phyloP scores from a whole-genome alignment of 37 sponge, comb jelly and placozoan genomes.

The Tethya wilhelma region DNA sequence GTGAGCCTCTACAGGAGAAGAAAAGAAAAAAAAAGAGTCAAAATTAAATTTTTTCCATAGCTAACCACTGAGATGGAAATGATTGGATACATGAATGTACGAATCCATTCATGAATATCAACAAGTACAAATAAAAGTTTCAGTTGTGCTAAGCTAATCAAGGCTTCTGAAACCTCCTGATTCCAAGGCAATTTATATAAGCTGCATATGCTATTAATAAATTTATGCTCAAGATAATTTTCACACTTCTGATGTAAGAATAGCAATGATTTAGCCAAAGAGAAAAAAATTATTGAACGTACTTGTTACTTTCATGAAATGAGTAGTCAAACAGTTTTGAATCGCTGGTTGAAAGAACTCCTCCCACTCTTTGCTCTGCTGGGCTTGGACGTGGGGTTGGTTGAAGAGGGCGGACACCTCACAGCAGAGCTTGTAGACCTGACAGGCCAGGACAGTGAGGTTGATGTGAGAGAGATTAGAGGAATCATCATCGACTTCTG shows the following conservation, averaged over 20 bases:
- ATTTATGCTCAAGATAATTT: too few relatives aligned
- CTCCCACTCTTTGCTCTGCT: constrained; percentile 51
- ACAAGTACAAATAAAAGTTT: too few relatives aligned
- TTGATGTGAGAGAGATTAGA: too few relatives aligned
- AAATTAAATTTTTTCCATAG: neutral
- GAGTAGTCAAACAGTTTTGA: constrained; percentile 23
- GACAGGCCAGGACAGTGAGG: constrained; percentile 24
- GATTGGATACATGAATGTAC: too few relatives aligned
- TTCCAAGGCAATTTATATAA: too few relatives aligned
- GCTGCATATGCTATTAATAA: too few relatives aligned
- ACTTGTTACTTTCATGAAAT: constrained; percentile 29
- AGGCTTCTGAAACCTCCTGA: too few relatives aligned
- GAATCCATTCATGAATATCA: too few relatives aligned
- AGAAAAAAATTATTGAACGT: constrained; percentile 1
- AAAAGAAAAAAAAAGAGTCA: neutral
- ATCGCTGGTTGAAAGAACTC: constrained; percentile 72
- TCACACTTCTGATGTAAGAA: too few relatives aligned
- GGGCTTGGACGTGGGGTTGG: neutral
- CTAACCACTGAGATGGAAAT: neutral
- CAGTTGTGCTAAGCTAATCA: too few relatives aligned
- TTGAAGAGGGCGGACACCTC: constrained; percentile 16
- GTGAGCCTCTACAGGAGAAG: neutral
- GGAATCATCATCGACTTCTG: neutral
- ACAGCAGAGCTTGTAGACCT: constrained; percentile 6
- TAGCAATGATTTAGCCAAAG: neutral